phyloP scores from a whole-genome alignment of 2,888 invertebrate genomes.

The Caenorhabditis afra region DNA sequence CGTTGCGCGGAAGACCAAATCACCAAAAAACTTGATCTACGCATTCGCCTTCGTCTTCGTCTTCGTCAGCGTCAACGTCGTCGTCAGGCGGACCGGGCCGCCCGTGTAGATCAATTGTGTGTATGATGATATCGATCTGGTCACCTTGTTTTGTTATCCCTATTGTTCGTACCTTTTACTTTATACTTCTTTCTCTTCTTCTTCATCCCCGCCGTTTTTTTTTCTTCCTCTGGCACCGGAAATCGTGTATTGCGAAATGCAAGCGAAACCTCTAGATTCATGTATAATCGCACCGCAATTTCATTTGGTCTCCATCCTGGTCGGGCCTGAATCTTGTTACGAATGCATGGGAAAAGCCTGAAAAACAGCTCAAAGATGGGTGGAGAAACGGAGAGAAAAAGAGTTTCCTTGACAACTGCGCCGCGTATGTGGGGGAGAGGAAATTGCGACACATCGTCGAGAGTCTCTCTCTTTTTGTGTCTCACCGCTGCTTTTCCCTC shows the following conservation, averaged over 20 bases:
- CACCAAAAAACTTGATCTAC: slow-evolving; percentile 45
- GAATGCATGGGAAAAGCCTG: slow-evolving; percentile 47
- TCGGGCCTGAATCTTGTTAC: slow-evolving; percentile 23
- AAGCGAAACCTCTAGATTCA: too few relatives aligned
- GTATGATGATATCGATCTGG: too few relatives aligned
- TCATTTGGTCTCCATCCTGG: not conserved
- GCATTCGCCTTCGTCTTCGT: too few relatives aligned
- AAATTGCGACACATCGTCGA: slow-evolving; percentile 46
- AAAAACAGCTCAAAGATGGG: slow-evolving; percentile 19
- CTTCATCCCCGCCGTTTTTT: too few relatives aligned
- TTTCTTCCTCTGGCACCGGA: too few relatives aligned
- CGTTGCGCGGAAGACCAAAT: slow-evolving; percentile 14
- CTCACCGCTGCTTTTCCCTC: too few relatives aligned
- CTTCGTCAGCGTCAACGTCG: not conserved
- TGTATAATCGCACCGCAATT: too few relatives aligned
- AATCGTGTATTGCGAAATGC: too few relatives aligned
- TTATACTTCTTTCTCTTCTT: too few relatives aligned
- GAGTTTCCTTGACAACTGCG: slow-evolving; percentile 50
- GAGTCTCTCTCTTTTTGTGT: not conserved
- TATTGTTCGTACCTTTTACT: too few relatives aligned
- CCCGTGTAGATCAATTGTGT: too few relatives aligned
- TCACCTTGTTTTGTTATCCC: too few relatives aligned
- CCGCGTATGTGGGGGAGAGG: slow-evolving; percentile 3
- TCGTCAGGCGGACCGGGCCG: slow-evolving; percentile 16
- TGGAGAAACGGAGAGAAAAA: slow-evolving; percentile 20